Conservation (phyloP, 2,113 vertebrate species). For the Dromiciops gliroides region DNA sequence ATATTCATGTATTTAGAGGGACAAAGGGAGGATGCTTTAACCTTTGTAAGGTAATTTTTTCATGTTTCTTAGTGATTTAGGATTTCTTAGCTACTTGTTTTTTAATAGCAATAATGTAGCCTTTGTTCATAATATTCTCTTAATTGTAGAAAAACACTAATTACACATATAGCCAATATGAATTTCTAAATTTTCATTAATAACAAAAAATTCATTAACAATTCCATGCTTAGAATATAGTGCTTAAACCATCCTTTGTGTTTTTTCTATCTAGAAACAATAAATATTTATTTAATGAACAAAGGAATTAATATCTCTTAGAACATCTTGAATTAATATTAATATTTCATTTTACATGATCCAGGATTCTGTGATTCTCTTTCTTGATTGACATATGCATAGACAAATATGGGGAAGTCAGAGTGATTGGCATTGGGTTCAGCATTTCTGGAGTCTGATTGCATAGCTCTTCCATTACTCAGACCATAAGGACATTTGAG, state of each 20-base stretch:
- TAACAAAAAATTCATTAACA: neutral
- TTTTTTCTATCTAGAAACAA: conserved; percentile 35
- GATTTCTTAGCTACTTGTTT: conserved; percentile 8
- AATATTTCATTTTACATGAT: neutral
- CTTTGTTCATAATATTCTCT: conserved; percentile 30
- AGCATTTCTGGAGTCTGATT: neutral
- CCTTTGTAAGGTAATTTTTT: conserved; percentile 39
- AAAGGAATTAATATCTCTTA: conserved; percentile 24
- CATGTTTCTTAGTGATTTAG: conserved; percentile 24
- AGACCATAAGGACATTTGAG: neutral
- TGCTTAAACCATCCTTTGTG: conserved; percentile 33
- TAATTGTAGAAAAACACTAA: conserved; percentile 42
- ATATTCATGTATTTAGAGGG: conserved; percentile 18
- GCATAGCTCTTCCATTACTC: neutral
- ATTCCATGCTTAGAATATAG: conserved; percentile 37
- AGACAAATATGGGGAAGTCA: neutral
- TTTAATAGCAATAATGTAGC: conserved; percentile 9
- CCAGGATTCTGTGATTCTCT: neutral
- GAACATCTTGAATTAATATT: conserved; percentile 13
- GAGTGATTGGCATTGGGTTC: neutral
- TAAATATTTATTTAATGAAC: conserved; percentile 40
- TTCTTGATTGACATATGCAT: neutral
- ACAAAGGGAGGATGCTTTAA: conserved; percentile 4
- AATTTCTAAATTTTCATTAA: neutral
- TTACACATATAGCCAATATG: neutral